Conservation (phyloP, 2,113 vertebrate genomes). For the Coptodon bakossiorum region DNA sequence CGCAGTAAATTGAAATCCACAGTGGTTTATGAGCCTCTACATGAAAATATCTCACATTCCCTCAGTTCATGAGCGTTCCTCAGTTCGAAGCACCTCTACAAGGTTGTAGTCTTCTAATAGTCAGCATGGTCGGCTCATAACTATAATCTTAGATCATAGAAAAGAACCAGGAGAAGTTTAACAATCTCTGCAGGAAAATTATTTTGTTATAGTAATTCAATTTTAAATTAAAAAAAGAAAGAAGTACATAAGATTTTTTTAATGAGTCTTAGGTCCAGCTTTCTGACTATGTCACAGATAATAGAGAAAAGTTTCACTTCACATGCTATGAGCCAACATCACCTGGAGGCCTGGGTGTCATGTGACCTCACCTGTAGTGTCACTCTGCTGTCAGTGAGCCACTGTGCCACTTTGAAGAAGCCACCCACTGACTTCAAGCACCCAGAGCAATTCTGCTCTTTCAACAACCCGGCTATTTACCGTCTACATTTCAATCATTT, state of each 20-base stretch:
- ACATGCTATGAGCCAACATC: constrained; percentile 16
- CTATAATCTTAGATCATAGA: neutral
- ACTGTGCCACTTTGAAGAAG: neutral
- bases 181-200: neutral
- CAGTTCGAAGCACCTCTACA: neutral
- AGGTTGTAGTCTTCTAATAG: neutral
- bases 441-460: neutral
- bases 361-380: constrained; percentile 20
- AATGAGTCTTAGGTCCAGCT: neutral
- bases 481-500: neutral
- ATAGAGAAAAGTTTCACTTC: neutral
- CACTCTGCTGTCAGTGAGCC: constrained; percentile 14
- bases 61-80: neutral
- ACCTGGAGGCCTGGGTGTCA: neutral
- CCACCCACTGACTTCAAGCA: constrained; percentile 6
- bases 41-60: neutral
- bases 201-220: neutral
- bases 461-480: neutral
- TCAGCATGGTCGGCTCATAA: neutral
- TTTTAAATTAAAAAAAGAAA: neutral
- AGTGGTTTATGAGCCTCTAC: neutral
- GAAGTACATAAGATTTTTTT: neutral
- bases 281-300: neutral
- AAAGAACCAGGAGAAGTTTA: neutral
- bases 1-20: neutral